Conservation (phyloP, 2,888 invertebrate species). For the Agonopterix arenella region DNA sequence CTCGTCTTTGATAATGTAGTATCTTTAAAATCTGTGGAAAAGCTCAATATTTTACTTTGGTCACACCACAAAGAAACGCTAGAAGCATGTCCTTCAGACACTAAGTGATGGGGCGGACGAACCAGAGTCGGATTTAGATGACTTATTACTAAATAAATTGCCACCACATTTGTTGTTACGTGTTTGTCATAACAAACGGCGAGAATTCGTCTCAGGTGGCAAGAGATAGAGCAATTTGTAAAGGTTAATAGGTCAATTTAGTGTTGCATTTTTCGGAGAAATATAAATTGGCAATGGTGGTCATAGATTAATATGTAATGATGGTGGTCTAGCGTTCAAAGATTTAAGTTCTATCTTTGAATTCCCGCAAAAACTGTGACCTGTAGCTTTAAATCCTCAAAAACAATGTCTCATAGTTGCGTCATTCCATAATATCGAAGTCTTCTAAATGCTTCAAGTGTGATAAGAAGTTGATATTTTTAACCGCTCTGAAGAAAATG, state of each 20-base stretch:
- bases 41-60: neutral
- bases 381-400: too few relatives aligned
- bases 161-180: slow-evolving; percentile 49
- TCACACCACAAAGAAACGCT: slow-evolving; percentile 42
- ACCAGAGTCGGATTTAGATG: slow-evolving; percentile 56
- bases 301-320: too few relatives aligned
- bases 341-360: too few relatives aligned
- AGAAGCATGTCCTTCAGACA: slow-evolving; percentile 50
- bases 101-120: slow-evolving; percentile 51
- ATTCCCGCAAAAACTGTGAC: too few relatives aligned
- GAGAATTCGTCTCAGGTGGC: slow-evolving; percentile 44
- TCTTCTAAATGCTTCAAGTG: too few relatives aligned
- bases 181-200: slow-evolving; percentile 33
- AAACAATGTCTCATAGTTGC: too few relatives aligned
- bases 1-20: too few relatives aligned
- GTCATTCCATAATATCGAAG: too few relatives aligned
- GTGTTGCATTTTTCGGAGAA: slow-evolving; percentile 13
- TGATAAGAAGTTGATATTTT: too few relatives aligned
- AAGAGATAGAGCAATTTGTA: slow-evolving; percentile 29
- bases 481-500: too few relatives aligned
- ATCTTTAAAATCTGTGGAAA: too few relatives aligned
- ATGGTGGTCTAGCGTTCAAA: too few relatives aligned
- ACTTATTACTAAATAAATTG: slow-evolving; percentile 53
- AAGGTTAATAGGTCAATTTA: slow-evolving; percentile 26
- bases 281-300: neutral